Base-by-base conservation (phyloP, 2,888 invertebrate genomes). In the Chironomus riparius region DNA sequence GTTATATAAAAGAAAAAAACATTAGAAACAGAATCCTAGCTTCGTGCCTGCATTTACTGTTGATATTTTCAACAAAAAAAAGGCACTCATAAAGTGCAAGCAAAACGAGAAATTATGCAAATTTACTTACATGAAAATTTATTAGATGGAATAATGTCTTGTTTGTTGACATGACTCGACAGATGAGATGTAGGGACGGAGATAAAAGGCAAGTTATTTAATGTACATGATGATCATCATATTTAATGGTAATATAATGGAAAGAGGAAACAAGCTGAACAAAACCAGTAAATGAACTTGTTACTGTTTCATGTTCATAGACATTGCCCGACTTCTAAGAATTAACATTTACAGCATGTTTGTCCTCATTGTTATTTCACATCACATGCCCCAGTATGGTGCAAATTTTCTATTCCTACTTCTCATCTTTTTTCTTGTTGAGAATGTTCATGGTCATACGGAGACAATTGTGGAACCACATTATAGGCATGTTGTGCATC, bases 401-500 rank as follows among this genome's bases (percentile, higher is more conserved):
- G 72, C 72, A 72, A 47, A 4, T 38, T 38, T 38, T 38, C 38
- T 38, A 10, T 38, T 38, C 38, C 10, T 38, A 38, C 38, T 38
- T 38, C 38, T 38, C 38, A 10, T 38, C 7, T 7, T 10, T 28
- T 28, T 28, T 5, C 5, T 1, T 38, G 28, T 24, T 50, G 21
- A 47, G 50, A 48, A 72, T 72, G 62, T 72, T 62, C 72, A 62
- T 38, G 61, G 72, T 62, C 61, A 72, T 56, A 56, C 38, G 18
- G 18, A 24, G 62, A 28, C 56, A 72, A 72, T 72, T 62, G 72
- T 38, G 61, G 72, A 72, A 72, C 72, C 72, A 72, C 72, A 72
- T 72, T 72, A 72, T 72, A 62, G 47, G 28, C 72, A 72, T 72
- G 62, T 72, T 62, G 72, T 18, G n/a, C 10, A 21, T 61, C 18